phyloP scores from a whole-genome alignment of 2,113 vertebrate species.

The Cyphomyrus discorhynchus region DNA sequence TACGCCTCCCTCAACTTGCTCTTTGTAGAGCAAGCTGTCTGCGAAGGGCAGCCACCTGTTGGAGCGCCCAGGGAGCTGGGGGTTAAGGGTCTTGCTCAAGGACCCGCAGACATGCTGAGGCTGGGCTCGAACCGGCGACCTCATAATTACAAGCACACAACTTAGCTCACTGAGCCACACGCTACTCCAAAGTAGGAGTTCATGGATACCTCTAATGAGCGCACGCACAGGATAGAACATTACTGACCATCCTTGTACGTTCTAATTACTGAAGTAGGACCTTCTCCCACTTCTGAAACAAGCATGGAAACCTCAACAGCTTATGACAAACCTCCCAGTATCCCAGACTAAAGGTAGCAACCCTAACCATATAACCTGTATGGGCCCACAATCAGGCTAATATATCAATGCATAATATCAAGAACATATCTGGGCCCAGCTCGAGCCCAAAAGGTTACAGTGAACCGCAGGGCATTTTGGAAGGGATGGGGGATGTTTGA shows the following conservation, averaged over 20 bases:
- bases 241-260: not conserved
- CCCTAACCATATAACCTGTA: not conserved
- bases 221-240: not conserved
- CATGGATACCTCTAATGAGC: not conserved
- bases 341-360: not conserved
- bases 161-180: no score
- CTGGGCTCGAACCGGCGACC: no score
- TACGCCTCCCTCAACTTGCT: no score
- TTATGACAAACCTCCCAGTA: not conserved
- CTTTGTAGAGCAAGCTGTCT: no score
- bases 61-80: no score
- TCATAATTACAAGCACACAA: no score
- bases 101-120: no score
- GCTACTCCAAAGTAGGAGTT: not conserved
- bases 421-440: not conserved
- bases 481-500: not conserved
- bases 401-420: not conserved
- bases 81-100: no score
- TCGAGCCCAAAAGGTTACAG: not conserved
- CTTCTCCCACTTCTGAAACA: not conserved
- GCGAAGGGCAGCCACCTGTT: no score
- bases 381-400: not conserved
- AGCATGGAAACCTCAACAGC: not conserved
- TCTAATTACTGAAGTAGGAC: not conserved
- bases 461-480: not conserved